phyloP scores from a whole-genome alignment of 2,888 invertebrate genomes.

The Scaptomyza caliginosa region DNA sequence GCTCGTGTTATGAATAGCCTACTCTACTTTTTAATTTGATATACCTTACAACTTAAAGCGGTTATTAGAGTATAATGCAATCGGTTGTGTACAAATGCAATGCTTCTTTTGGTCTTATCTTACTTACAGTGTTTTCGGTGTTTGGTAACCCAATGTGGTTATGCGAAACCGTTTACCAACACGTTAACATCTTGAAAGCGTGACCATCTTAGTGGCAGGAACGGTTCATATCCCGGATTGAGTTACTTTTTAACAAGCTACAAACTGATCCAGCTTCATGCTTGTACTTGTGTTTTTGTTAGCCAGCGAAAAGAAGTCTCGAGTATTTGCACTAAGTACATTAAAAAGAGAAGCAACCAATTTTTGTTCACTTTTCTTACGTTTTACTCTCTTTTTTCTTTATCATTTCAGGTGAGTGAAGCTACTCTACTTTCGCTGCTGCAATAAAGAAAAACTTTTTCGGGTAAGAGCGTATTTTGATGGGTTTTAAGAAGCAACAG shows the following conservation, averaged over 20 bases:
- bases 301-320: background rate
- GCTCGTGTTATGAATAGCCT: background rate
- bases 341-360: slow-evolving; percentile 5
- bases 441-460: slow-evolving; percentile 6
- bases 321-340: slow-evolving; percentile 15
- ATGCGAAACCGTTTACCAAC: too few species aligned
- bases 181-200: too few species aligned
- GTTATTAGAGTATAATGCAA: too few species aligned
- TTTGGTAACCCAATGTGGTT: too few species aligned
- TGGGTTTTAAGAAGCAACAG: background rate
- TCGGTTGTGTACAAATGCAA: too few species aligned
- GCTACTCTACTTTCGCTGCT: slow-evolving; percentile 2
- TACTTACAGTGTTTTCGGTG: too few species aligned
- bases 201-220: too few species aligned
- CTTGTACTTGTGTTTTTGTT: background rate
- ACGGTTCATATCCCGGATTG: background rate
- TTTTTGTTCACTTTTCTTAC: background rate
- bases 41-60: too few species aligned
- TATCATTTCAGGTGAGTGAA: slow-evolving; percentile 67
- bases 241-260: slow-evolving; percentile 11
- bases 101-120: too few species aligned
- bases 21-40: too few species aligned
- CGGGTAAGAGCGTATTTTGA: slow-evolving; percentile 27
- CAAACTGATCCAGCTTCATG: slow-evolving; percentile 12
- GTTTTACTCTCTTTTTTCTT: slow-evolving; percentile 1